A percentile compares a stretch with the other conserved stretches of the same genome.
Conservation (phyloP, 1,140 invertebrate genomes). For the Caenorhabditis tropicalis region DNA sequence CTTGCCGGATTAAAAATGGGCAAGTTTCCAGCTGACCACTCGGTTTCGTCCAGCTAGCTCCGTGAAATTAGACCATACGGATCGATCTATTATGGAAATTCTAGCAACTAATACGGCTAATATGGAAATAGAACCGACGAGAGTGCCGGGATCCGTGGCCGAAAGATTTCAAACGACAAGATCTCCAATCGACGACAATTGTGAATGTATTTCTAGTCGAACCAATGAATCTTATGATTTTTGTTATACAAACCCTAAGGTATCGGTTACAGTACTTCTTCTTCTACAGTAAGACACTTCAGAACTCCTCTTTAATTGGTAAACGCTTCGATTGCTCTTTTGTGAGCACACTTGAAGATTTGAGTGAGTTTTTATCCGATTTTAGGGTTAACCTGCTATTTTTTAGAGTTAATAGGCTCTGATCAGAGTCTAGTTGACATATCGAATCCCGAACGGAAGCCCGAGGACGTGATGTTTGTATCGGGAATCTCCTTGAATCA, state of each 20-base stretch:
- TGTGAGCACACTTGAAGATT: not conserved
- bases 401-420: not conserved
- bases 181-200: not conserved
- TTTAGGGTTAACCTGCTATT: not conserved
- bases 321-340: not conserved
- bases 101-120: too few species aligned
- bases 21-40: too few species aligned
- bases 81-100: too few species aligned
- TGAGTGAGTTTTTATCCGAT: not conserved
- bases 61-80: too few species aligned
- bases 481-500: not conserved
- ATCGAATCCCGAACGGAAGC: not conserved
- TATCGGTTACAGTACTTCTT: not conserved
- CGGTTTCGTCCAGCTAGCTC: too few species aligned
- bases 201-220: not conserved
- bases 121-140: too few species aligned
- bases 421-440: not conserved
- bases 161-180: not conserved
- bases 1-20: too few species aligned
- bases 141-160: too few species aligned
- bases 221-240: not conserved
- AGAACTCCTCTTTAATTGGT: not conserved
- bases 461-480: not conserved
- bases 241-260: constrained; percentile 7
- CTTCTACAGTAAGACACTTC: too few species aligned